Conservation (phyloP, 2,113 vertebrate species). For the Oreochromis tanganicae region DNA sequence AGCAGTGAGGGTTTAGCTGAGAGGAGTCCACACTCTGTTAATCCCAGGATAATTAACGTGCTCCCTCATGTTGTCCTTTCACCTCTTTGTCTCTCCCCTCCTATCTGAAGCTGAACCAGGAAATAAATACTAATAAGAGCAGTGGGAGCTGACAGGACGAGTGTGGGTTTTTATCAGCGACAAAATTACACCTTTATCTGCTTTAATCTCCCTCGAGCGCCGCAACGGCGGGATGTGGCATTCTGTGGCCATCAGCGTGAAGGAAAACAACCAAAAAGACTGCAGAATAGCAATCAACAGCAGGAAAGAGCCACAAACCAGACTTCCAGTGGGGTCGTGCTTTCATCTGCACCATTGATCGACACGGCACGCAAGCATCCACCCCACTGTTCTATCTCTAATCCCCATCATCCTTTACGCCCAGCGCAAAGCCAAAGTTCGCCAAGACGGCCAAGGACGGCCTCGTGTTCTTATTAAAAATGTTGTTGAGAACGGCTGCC, state of each 20-base stretch:
- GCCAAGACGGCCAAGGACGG: constrained; percentile 8
- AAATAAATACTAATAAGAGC: constrained; percentile 23
- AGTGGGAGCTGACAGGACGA: neutral
- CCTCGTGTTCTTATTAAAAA: constrained; percentile 35
- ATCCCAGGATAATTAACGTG: neutral
- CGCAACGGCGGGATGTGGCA: neutral
- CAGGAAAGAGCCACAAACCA: constrained; percentile 11
- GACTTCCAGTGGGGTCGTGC: neutral
- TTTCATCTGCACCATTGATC: constrained; percentile 41
- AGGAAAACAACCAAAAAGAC: neutral
- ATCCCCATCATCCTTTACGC: constrained; percentile 38
- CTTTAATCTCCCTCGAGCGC: constrained; percentile 4
- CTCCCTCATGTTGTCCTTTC: neutral
- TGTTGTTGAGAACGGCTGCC: constrained; percentile 30
- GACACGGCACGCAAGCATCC: constrained; percentile 4
- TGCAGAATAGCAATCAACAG: constrained; percentile 14
- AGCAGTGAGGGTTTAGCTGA: neutral
- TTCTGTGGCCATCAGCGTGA: neutral
- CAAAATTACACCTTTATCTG: constrained; percentile 23
- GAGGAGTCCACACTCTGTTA: neutral
- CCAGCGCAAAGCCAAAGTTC: constrained; percentile 24
- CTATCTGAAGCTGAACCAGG: neutral
- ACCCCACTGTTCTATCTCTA: constrained; percentile 7
- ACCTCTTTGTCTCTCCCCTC: neutral
- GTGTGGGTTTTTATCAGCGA: constrained; percentile 3